These are phyloP conservation scores for Triplophysa dalaica DNA, from an alignment of 2,113 vertebrate genomes.

Conservation along the genomic window DNA sequence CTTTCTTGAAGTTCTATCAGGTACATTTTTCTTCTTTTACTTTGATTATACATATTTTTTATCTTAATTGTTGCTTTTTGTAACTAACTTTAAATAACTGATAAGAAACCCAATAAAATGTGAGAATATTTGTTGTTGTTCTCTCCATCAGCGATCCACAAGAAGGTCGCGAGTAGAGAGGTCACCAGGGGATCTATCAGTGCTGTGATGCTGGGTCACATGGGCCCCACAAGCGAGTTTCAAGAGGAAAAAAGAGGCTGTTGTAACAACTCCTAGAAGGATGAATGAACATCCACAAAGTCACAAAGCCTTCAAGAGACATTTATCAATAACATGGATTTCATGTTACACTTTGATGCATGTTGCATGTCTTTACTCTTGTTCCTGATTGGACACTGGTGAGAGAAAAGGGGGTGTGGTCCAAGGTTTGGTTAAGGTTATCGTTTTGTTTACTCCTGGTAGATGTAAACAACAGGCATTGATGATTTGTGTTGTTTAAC, in stretches of 20 bases:
- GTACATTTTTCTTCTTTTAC: conserved; percentile 63
- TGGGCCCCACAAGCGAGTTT: conserved; percentile 40
- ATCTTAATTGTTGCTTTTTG: no score
- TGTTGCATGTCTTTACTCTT: not conserved
- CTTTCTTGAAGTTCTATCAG: conserved; percentile 91
- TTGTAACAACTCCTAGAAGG: conserved; percentile 70
- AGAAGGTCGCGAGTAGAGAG: conserved; percentile 83
- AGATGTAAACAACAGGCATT: not conserved
- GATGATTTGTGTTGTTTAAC: not conserved
- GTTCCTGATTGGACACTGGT: not conserved
- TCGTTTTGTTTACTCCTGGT: conserved; percentile 5
- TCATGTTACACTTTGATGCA: not conserved
- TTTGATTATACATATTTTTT: no score
- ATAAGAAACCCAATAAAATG: not conserved
- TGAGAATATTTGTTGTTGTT: not conserved
- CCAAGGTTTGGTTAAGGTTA: not conserved
- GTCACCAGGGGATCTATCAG: conserved; percentile 80
- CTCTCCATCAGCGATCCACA: conserved; percentile 80
- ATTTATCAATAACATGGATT: not conserved
- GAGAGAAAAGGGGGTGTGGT: not conserved
- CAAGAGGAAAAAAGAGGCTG: conserved; percentile 62
- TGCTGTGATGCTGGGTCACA: conserved; percentile 69
- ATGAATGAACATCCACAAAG: conserved; percentile 4
- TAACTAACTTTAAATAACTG: not conserved
- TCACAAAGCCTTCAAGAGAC: conserved; percentile 19